These are phyloP conservation scores for Orchesellides sinensis DNA, from an alignment of 2,888 invertebrate genomes.

Conservation along the genomic window DNA sequence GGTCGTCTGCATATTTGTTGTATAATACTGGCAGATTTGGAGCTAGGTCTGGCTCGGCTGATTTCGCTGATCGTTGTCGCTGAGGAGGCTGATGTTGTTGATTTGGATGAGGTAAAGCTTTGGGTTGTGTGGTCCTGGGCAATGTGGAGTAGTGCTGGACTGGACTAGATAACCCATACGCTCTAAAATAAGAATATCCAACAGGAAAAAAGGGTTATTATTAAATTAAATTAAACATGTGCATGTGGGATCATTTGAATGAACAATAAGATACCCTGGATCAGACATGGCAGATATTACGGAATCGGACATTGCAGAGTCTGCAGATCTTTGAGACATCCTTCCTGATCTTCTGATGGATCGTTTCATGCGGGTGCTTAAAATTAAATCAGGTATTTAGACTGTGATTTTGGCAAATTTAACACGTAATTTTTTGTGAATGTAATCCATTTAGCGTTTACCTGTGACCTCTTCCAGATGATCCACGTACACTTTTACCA, in stretches of 20 bases:
- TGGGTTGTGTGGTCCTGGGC: slow-evolving; percentile 68
- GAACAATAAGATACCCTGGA: slow-evolving; percentile 64
- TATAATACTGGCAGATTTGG: slow-evolving; percentile 81
- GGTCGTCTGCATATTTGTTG: slow-evolving; percentile 82
- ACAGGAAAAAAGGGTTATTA: background rate
- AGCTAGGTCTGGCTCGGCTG: slow-evolving; percentile 71
- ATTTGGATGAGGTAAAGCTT: slow-evolving; percentile 53
- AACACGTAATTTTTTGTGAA: background rate
- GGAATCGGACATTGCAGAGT: slow-evolving; percentile 79
- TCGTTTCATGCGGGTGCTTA: slow-evolving; percentile 70
- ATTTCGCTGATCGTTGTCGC: slow-evolving; percentile 69
- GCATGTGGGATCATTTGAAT: too few species aligned
- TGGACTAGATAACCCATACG: slow-evolving; percentile 46
- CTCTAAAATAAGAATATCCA: slow-evolving; percentile 17
- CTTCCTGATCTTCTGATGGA: slow-evolving; percentile 81
- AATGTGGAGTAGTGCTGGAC: slow-evolving; percentile 67
- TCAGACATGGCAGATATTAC: slow-evolving; percentile 73
- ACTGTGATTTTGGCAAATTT: background rate
- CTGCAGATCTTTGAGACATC: slow-evolving; percentile 82
- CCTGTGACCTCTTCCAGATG: slow-evolving; percentile 68
- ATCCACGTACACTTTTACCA: slow-evolving; percentile 67
- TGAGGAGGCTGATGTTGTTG: slow-evolving; percentile 10
- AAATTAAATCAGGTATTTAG: background rate
- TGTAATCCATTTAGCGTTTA: slow-evolving; percentile 10
- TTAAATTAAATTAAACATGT: background rate